Base-by-base conservation (phyloP, 2,888 invertebrate genomes). In the Entomobrya proxima region DNA sequence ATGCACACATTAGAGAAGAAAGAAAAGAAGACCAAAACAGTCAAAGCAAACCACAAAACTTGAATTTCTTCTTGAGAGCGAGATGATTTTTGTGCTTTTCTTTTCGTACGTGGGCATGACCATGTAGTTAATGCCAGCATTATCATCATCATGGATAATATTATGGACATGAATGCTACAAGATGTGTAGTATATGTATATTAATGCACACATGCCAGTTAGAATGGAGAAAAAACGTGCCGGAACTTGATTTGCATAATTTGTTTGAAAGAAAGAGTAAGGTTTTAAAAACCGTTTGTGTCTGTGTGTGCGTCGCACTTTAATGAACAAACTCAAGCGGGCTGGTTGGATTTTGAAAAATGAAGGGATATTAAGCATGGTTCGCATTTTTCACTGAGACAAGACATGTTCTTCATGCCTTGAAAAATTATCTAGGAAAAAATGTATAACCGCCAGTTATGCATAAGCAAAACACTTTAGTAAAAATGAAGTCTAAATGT, bases 231-330 rank as follows among this genome's bases (percentile, higher is more conserved):
- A 13, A 24, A 69, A 52, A 69, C 80, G 80, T 82, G 81, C 74
- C 81, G 81, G 81, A 82, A 82, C 81, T 61, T 74, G 81, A 82
- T 82, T 82, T 82, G 35, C 81, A 82, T 82, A 82, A 82, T 74
- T 47, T 82, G 74, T 58, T 74, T 58, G 44, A 61, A 40, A 52
- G 13, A 75, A 44, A 67, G 24, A n/a, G 27, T 21, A 6, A 52
- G 37, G 27, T 15, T 13, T 40, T 5, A 30, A 37, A 50, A 75
- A n/a, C n/a, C n/a, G n/a, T n/a, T n/a, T n/a, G n/a, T n/a, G n/a
- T n/a, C n/a, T n/a, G n/a, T n/a, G n/a, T n/a, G n/a, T n/a, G n/a
- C n/a, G 1, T 74, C n/a, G 35, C 67, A 37, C 37, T 3, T 40
- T 32, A 61, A 30, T 30, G 40, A 67, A 67, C 44, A 27, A 2